Base-by-base conservation (phyloP, 2,888 invertebrate genomes). In the Thera britannica region DNA sequence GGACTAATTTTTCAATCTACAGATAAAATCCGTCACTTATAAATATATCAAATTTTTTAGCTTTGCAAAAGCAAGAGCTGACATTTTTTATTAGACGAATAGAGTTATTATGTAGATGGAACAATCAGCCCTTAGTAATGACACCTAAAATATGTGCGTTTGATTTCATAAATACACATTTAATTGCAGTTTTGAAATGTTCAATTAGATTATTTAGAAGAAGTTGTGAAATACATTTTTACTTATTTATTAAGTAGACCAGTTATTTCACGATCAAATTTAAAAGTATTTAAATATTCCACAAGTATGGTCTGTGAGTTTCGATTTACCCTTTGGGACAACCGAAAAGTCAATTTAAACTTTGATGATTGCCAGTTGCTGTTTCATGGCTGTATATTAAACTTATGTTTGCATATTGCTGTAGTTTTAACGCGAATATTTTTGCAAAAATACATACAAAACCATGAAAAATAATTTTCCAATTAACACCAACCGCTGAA, bases 341-440 rank as follows among this genome's bases (percentile, higher is more conserved):
- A 48, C 51, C 52, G 64, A 44, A 69, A 66, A 67, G 60, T 62
- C 63, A 61, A 70, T 70, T 70, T 61, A 63, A 70, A 59, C 70
- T 70, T 70, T 68, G 57, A 71, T 62, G 67, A 67, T 67, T 62
- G 63, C 67, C 58, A 67, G 57, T 59, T 71, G 67, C 62, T 63
- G 62, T 61, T 67, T 65, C 57, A 59, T 58, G 66, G 44, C 56
- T 63, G 63, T 64, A 60, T 48, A 65, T 61, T 58, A 66, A 59
- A 66, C 54, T 58, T 55, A 68, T 55, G 48, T 58, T 46, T 52
- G 38, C 60, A 59, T 60, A 36, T n/a, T 12, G 48, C 44, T 41
- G 8, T 49, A 9, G 41, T 78, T 72, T 55, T 58, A 12, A 8
- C 5, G 46, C 35, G n/a, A 61, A 64, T 64, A 52, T 57, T 61